Evolutionary conservation across 2,888 invertebrate genomes (phyloP).

Genomic region (Synergus umbraculus): DNA sequence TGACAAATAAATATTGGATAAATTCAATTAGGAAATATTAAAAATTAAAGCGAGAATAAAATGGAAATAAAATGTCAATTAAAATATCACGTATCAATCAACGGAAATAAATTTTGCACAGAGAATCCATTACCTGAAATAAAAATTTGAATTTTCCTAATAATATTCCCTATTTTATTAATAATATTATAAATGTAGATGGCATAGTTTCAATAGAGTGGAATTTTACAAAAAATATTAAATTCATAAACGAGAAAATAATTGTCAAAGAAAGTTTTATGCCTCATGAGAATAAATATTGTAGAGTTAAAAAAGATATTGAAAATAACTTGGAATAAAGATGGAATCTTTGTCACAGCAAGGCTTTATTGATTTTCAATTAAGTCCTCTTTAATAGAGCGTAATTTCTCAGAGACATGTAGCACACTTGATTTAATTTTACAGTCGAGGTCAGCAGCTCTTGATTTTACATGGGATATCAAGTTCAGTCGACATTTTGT

Average conservation of each 20-base stretch:
- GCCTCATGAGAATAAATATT: neutral
- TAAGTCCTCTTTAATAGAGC: constrained; percentile 1
- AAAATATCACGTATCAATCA: too few relatives aligned
- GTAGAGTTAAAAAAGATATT: neutral
- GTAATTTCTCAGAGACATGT: neutral
- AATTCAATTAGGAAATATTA: too few relatives aligned
- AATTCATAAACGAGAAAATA: neutral
- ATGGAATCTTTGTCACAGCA: neutral
- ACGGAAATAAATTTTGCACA: too few relatives aligned
- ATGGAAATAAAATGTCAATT: too few relatives aligned
- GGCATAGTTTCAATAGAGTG: too few relatives aligned
- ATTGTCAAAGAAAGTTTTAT: neutral
- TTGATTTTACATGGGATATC: constrained; percentile 26
- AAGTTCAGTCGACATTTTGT: constrained; percentile 30
- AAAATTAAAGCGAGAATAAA: too few relatives aligned
- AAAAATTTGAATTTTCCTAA: too few relatives aligned
- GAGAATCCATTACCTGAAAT: too few relatives aligned
- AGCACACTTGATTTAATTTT: constrained; percentile 29
- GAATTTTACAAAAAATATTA: neutral
- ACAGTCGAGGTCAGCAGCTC: constrained; percentile 1
- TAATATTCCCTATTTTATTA: too few relatives aligned
- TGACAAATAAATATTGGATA: too few relatives aligned
- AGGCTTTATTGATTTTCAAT: constrained; percentile 24
- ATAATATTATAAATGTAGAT: too few relatives aligned
- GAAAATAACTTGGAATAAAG: neutral